phyloP scores from a whole-genome alignment of 2,888 invertebrate species.

The Timema podura region DNA sequence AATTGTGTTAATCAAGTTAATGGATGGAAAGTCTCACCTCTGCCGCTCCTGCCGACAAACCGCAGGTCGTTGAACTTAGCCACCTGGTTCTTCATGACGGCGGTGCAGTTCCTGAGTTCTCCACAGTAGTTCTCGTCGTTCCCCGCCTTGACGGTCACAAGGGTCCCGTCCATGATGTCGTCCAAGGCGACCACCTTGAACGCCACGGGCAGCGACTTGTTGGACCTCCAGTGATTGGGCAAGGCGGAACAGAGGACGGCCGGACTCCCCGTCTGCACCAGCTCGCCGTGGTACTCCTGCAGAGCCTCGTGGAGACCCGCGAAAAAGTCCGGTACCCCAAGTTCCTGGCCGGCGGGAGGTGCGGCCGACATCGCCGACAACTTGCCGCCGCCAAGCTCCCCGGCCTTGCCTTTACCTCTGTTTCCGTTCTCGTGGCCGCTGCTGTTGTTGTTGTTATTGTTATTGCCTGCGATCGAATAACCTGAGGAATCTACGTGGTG shows the following conservation, averaged over 20 bases:
- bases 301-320: conserved; percentile 72
- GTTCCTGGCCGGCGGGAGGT: conserved; percentile 41
- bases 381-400: conserved; percentile 47
- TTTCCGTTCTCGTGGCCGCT: not conserved
- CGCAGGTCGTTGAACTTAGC: conserved; percentile 98
- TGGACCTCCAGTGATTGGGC: conserved; percentile 95
- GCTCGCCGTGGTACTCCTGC: conserved; percentile 86
- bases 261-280: conserved; percentile 92
- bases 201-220: conserved; percentile 93
- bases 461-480: not conserved
- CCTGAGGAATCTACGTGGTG: conserved; percentile 14
- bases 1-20: not conserved
- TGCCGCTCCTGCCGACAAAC: conserved; percentile 94
- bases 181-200: conserved; percentile 94
- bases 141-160: conserved; percentile 90
- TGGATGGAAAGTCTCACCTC: conserved; percentile 60
- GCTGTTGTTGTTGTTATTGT: conserved; percentile 15
- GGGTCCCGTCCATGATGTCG: conserved; percentile 90
- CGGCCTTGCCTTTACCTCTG: conserved; percentile 52
- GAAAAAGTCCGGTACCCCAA: conserved; percentile 57
- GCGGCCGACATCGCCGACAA: conserved; percentile 49
- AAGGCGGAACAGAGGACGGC: conserved; percentile 90
- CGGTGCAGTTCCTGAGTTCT: conserved; percentile 87
- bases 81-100: conserved; percentile 95
- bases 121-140: conserved; percentile 98